Evolutionary conservation across 1,140 invertebrate species (phyloP), one percentile per base, ranked within the genome.

Genomic region (Hesperophylax magnus): DNA sequence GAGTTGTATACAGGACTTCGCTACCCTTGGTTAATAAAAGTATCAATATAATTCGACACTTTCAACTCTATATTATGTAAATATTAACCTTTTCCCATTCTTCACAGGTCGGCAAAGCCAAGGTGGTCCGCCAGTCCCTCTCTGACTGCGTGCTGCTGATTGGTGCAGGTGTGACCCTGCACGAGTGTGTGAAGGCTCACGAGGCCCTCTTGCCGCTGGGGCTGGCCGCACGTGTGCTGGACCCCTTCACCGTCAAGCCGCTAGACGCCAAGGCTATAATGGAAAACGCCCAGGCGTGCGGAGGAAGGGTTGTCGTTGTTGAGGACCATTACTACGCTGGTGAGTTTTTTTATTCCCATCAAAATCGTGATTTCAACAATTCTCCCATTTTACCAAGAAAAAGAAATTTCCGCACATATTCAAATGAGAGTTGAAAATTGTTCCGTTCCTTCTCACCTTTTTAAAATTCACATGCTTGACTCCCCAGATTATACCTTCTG

Each of bases 321-420:
- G 98, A 99, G 88, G 98, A 99, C 90, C 98, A 99, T 89, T 99
- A 99, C 87, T 92, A 94, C 61, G 95, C 97, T 90, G 97, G 95
- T 96, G 84, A 85, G 88, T 58, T 52, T 3, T n/a, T n/a, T 7
- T 8, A 39, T 39, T 39, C 34, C 7, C 7, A 39, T 39, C n/a
- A n/a, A n/a, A n/a, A n/a, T n/a, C n/a, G n/a, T n/a, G n/a, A n/a
- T n/a, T n/a, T n/a, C n/a, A n/a, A n/a, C n/a, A n/a, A n/a, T n/a
- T n/a, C n/a, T n/a, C n/a, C n/a, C n/a, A n/a, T n/a, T n/a, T n/a
- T n/a, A n/a, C n/a, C n/a, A n/a, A n/a, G n/a, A n/a, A n/a, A n/a
- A n/a, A n/a, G n/a, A n/a, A n/a, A n/a, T n/a, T n/a, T n/a, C n/a
- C n/a, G n/a, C n/a, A n/a, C n/a, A n/a, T n/a, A n/a, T n/a, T n/a